Evolutionary conservation across 2,113 vertebrate species (phyloP), one percentile per base, ranked within the genome.

Genomic region (Callopanchax toddi): DNA sequence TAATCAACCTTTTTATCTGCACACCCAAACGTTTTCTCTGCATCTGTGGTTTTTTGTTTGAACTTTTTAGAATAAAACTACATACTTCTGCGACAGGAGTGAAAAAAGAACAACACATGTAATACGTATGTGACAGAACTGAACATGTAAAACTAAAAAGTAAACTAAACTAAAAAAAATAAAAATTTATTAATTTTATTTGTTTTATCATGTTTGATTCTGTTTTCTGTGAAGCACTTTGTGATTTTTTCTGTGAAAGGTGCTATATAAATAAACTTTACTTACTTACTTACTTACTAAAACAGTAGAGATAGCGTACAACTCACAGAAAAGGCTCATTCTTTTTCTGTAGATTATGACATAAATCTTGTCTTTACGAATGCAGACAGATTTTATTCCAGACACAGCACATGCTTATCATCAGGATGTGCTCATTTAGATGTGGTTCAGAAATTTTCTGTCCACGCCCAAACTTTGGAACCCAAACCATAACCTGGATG

Each of bases 1-100:
- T 74, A 82, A 83, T 82, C 66, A 67, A 37, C 59, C 46, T 77
- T 63, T 82, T 77, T 44, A 73, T 78, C 42, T 55, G 39, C 2
- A n/a, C 48, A 45, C 67, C 10, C 16, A 60, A 63, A 77, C 42
- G 32, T 42, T 63, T 51, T 55, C 6, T 17, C 48, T 57, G 34
- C 46, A 52, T 75, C 60, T 44, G 42, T 65, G 49, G 67, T 8
- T 11, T 40, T 58, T 76, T 49, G 37, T 20, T 37, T 37, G 3
- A 37, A 13, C 12, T 16, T 32, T 32, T 32, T 32, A 32, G 17
- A 36, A 43, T 25, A 13, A 23, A 60, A 65, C 22, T 40, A 60
- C 44, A 61, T 58, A 57, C 43, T 51, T 13, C 22, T 49, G 21
- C 26, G 22, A 60, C 20, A 50, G 16, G 11, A 49, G 21, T 18